Conservation (phyloP, 2,113 vertebrate species). For the Physeter macrocephalus region DNA sequence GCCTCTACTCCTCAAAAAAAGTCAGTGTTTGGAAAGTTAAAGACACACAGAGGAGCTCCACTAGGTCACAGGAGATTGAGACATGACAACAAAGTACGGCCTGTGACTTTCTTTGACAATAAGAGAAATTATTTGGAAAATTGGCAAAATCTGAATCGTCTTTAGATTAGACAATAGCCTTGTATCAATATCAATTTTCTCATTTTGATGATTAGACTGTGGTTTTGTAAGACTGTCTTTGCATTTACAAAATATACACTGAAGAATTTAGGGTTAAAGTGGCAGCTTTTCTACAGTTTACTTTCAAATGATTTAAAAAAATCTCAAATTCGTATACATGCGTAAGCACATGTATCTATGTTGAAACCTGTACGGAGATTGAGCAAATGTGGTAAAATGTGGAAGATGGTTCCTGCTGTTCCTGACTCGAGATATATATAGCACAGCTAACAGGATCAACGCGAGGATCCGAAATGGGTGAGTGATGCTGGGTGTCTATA, state of each 20-base stretch:
- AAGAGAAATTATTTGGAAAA: neutral
- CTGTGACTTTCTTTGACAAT: neutral
- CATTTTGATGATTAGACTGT: neutral
- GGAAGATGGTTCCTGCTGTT: too few relatives aligned
- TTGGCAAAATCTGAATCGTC: neutral
- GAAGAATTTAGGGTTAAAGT: neutral
- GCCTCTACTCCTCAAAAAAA: neutral
- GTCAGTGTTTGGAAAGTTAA: neutral
- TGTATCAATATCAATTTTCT: neutral
- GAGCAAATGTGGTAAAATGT: neutral
- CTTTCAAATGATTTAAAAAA: neutral
- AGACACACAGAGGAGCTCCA: neutral
- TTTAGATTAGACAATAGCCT: neutral
- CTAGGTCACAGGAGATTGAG: neutral
- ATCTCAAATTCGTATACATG: too few relatives aligned
- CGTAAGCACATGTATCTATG: rapidly evolving
- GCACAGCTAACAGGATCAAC: neutral
- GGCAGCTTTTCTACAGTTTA: neutral
- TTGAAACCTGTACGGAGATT: neutral
- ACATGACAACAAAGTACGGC: neutral
- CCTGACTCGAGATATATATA: too few relatives aligned
- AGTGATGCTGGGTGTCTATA: rapidly evolving
- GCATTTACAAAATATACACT: neutral
- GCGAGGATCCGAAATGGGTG: neutral
- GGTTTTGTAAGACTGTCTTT: neutral